A percentile compares a stretch with the other conserved stretches of the same genome.
Conservation (phyloP, 2,113 vertebrate species). For the Charadrius vociferus region DNA sequence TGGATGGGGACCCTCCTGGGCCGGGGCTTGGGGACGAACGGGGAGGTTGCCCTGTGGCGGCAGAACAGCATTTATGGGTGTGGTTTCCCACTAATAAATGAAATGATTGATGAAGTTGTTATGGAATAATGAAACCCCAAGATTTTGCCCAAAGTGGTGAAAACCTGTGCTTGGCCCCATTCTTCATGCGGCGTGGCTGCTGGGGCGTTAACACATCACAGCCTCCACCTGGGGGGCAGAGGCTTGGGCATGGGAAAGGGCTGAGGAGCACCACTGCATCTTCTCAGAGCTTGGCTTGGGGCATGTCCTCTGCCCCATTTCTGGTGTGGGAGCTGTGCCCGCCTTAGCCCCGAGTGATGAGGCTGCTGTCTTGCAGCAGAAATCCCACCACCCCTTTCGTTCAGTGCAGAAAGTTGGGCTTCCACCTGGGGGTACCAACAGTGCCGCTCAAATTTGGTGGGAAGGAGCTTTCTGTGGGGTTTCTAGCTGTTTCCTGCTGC, state of each 20-base stretch:
- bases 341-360: not conserved
- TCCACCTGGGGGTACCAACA: not conserved
- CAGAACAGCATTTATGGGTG: not conserved
- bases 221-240: not conserved
- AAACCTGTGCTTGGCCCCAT: not conserved
- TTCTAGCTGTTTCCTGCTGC: not conserved
- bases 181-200: not conserved
- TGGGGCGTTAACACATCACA: accelerated
- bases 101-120: not conserved
- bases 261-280: not conserved
- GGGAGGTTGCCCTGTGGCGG: not conserved
- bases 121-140: not conserved
- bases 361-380: not conserved
- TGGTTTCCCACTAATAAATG: not conserved
- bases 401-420: not conserved
- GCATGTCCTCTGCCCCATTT: accelerated
- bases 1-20: not conserved
- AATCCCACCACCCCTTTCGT: accelerated
- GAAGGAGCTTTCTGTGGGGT: not conserved
- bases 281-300: not conserved
- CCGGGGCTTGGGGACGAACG: not conserved
- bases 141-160: not conserved
- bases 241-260: not conserved
- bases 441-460: accelerated
- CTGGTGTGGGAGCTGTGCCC: not conserved